Conservation (phyloP, 1,140 invertebrate genomes). For the Zeugodacus cucurbitae region DNA sequence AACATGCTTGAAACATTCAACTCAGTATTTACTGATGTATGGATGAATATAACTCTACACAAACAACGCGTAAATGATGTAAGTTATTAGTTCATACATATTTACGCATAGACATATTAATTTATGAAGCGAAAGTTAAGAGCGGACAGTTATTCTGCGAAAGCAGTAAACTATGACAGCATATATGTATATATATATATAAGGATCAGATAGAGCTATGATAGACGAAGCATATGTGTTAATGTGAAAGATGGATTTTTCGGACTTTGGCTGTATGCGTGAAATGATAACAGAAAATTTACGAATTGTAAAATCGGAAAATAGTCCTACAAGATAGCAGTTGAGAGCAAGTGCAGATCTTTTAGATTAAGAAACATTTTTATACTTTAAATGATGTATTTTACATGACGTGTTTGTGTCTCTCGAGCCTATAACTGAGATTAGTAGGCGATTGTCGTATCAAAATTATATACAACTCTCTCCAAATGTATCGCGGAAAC, state of each 20-base stretch:
- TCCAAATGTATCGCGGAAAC: no score
- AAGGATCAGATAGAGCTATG: no score
- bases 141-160: background rate
- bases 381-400: no score
- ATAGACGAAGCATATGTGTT: no score
- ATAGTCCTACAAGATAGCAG: background rate
- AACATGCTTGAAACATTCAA: background rate
- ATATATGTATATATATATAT: no score
- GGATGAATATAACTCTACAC: background rate
- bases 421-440: no score
- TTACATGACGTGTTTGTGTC: no score
- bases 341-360: background rate
- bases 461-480: no score
- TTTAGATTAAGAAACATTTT: no score
- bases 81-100: background rate
- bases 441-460: no score
- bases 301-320: background rate
- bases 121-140: background rate
- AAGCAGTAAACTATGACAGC: no score
- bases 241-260: background rate
- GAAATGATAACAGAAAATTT: background rate
- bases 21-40: background rate
- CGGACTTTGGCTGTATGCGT: background rate
- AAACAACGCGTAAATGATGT: background rate
- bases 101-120: background rate